Evolutionary conservation across 2,113 vertebrate genomes (phyloP).

Genomic region (Mustela nigripes): DNA sequence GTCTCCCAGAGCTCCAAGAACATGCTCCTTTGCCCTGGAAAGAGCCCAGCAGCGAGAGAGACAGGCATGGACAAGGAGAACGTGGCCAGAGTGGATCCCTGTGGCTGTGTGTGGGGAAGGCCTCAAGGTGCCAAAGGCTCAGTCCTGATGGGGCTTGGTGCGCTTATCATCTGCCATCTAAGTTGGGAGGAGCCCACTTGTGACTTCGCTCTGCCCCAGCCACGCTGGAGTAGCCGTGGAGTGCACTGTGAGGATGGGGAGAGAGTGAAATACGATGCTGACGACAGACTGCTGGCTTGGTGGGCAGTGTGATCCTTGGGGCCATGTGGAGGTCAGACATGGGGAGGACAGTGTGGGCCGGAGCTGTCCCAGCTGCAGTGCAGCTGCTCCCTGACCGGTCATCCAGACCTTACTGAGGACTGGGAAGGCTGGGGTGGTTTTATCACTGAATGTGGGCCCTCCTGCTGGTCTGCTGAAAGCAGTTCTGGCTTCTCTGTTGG

Average conservation of each 20-base stretch:
- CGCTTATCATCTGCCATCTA: not conserved
- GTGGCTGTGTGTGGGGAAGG: not conserved
- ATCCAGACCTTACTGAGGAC: constrained; percentile 72
- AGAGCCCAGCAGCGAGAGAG: not conserved
- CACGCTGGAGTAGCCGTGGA: not conserved
- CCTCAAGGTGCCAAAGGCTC: not conserved
- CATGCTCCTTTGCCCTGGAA: not conserved
- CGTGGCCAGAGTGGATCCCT: not conserved
- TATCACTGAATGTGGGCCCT: not conserved
- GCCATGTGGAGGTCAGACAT: constrained; percentile 74
- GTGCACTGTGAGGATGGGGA: not conserved
- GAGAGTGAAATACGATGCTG: constrained; percentile 70
- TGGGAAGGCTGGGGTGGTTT: constrained; percentile 24
- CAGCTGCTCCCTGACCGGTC: constrained; percentile 81
- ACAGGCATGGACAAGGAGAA: not conserved
- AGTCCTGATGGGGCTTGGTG: not conserved
- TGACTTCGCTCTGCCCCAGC: not conserved
- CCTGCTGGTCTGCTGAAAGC: not conserved
- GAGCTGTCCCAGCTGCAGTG: constrained; percentile 69
- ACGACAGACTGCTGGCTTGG: constrained; percentile 70
- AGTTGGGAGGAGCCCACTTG: not conserved
- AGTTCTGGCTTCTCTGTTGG: not conserved
- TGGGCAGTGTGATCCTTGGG: constrained; percentile 59
- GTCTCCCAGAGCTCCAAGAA: not conserved
- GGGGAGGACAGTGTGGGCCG: constrained; percentile 55